phyloP scores from a whole-genome alignment of 2,888 invertebrate genomes.

The Psylliodes chrysocephalus region DNA sequence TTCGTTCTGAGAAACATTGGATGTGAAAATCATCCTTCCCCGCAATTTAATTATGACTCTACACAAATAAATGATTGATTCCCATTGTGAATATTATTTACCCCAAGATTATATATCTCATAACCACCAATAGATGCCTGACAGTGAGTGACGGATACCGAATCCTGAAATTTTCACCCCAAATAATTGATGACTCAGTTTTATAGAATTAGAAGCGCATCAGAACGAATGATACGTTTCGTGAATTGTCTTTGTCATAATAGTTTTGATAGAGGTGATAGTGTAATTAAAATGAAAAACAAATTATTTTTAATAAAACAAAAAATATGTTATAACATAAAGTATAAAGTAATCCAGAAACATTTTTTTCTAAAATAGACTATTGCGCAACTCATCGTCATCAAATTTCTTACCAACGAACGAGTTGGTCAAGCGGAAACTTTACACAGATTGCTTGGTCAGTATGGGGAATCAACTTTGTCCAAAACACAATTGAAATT shows the following conservation, averaged over 20 bases:
- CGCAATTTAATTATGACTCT: slow-evolving; percentile 11
- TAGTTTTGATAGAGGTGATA: too few species aligned
- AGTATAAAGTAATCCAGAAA: too few species aligned
- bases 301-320: too few species aligned
- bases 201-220: slow-evolving; percentile 9
- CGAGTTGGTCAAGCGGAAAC: too few species aligned
- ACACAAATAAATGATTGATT: slow-evolving; percentile 16
- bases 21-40: not conserved
- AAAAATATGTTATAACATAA: too few species aligned
- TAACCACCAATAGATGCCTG: slow-evolving; percentile 5
- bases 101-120: not conserved
- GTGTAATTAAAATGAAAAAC: too few species aligned
- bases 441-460: too few species aligned
- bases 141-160: slow-evolving; percentile 13
- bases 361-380: too few species aligned
- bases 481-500: too few species aligned
- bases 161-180: slow-evolving; percentile 6
- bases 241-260: not conserved
- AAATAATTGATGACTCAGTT: slow-evolving; percentile 14
- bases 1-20: slow-evolving; percentile 4
- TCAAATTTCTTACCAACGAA: too few species aligned
- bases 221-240: not conserved
- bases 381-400: too few species aligned
- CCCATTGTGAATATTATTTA: slow-evolving; percentile 12
- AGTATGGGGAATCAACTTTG: too few species aligned